Conservation (phyloP, 92 coral and sea anemone genomes). For the Phymanthus crucifer region DNA sequence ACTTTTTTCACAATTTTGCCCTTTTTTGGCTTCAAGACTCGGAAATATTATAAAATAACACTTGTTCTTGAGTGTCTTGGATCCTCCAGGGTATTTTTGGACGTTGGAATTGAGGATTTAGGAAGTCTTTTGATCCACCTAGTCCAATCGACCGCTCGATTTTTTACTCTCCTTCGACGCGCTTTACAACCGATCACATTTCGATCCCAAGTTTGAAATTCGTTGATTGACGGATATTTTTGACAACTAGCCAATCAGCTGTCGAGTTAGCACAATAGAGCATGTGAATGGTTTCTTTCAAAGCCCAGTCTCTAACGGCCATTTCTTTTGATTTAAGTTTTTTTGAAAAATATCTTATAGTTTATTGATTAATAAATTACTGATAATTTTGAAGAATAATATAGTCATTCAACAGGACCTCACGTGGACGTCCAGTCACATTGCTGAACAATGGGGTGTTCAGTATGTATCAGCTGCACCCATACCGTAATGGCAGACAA, state of each 20-base stretch:
- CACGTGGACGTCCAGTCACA: too few species aligned
- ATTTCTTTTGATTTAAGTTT: neutral
- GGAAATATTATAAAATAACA: constrained; percentile 8
- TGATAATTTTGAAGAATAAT: neutral
- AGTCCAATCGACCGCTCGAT: constrained; percentile 2
- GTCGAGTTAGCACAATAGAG: constrained; percentile 23
- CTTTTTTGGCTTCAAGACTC: constrained; percentile 9
- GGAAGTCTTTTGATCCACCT: constrained; percentile 25
- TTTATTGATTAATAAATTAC: neutral
- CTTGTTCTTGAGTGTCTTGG: neutral
- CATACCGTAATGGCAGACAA: too few species aligned
- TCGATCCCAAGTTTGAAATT: constrained; percentile 78
- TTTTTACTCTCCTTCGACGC: constrained; percentile 19
- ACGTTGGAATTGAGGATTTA: constrained; percentile 9
- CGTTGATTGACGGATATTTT: constrained; percentile 71
- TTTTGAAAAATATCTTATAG: neutral
- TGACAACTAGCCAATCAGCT: constrained; percentile 51
- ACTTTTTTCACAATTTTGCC: neutral
- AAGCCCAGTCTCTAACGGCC: constrained; percentile 1
- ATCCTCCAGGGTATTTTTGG: constrained; percentile 27
- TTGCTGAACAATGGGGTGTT: too few species aligned
- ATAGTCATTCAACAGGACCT: too few species aligned
- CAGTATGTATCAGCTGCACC: too few species aligned
- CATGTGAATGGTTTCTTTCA: constrained; percentile 21
- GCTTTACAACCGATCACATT: constrained; percentile 51